Percentiles rank a stretch among this genome's conserved stretches.
Conservation (phyloP, 2,113 vertebrate genomes). For the Sinocyclocheilus anshuiensis region DNA sequence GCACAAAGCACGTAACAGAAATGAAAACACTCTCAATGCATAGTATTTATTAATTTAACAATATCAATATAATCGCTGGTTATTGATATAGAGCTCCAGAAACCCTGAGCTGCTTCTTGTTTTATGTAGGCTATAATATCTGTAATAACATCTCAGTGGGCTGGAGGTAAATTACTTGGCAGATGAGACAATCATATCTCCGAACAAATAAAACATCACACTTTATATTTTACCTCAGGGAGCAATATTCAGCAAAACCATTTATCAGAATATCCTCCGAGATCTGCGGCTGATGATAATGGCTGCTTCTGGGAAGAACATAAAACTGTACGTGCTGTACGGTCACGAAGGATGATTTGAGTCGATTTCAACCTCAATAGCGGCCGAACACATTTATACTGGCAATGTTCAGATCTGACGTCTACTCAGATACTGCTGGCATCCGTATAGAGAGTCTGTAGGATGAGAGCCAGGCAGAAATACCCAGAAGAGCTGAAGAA, state of each 20-base stretch:
- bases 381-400: not conserved
- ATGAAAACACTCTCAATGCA: not conserved
- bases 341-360: not conserved
- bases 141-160: constrained; percentile 2
- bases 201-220: constrained; percentile 30
- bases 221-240: constrained; percentile 30
- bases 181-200: constrained; percentile 8
- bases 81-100: not conserved
- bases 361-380: not conserved
- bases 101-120: not conserved
- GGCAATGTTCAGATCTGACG: not conserved
- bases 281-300: constrained; percentile 9
- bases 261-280: constrained; percentile 6
- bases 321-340: not conserved
- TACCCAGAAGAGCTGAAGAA: not conserved
- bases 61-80: not conserved
- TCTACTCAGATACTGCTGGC: not conserved
- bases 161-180: constrained; percentile 11
- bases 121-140: not conserved
- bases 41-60: not conserved
- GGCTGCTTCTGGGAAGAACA: not conserved
- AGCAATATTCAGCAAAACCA: not conserved
- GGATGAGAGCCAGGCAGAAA: not conserved
- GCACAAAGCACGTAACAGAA: not conserved
- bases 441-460: not conserved